Conservation (phyloP, 64 coral and sea anemone species). For the Pachyseris speciosa region DNA sequence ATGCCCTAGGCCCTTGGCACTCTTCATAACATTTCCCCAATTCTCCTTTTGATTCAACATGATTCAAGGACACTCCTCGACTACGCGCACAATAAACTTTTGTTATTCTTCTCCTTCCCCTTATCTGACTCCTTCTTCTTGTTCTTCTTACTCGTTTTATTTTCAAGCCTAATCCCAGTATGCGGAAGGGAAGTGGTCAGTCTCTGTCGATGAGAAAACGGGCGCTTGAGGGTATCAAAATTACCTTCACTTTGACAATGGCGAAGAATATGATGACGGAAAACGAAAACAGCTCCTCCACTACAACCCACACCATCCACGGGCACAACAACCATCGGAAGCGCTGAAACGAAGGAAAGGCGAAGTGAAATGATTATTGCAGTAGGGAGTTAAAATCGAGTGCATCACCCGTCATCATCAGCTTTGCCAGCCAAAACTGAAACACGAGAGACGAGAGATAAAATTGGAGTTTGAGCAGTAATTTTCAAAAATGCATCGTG, state of each 20-base stretch:
- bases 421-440: background rate
- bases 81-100: too few species aligned
- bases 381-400: background rate
- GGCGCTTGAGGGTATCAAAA: background rate
- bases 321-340: constrained; percentile 30
- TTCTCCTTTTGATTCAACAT: too few species aligned
- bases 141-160: too few species aligned
- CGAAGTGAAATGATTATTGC: background rate
- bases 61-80: too few species aligned
- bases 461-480: too few species aligned
- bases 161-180: too few species aligned
- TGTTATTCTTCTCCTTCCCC: too few species aligned
- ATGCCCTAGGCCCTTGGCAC: too few species aligned
- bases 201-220: background rate
- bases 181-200: too few species aligned
- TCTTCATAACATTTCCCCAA: too few species aligned
- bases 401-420: background rate
- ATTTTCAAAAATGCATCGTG: too few species aligned
- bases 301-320: constrained; percentile 52
- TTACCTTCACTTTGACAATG: constrained; percentile 26
- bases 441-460: background rate
- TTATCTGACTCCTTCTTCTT: too few species aligned
- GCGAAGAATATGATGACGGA: constrained; percentile 22
- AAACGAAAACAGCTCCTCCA: constrained; percentile 59
- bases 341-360: constrained; percentile 25